These are phyloP conservation scores for Xestia rhomboidea DNA, from an alignment of 2,888 invertebrate genomes.

Conservation along the genomic window DNA sequence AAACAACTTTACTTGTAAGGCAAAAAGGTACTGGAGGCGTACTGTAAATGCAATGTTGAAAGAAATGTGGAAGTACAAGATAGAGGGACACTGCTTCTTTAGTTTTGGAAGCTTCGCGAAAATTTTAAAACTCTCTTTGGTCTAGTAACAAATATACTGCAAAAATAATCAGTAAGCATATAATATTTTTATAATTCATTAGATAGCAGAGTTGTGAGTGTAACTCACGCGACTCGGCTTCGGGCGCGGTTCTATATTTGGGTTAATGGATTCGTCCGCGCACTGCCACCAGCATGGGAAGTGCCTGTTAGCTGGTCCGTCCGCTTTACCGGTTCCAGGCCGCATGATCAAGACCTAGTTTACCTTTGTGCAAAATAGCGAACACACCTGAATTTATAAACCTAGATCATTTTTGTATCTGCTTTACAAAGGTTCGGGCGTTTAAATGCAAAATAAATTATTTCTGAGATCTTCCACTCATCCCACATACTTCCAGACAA, in stretches of 20 bases:
- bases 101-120: constrained; percentile 7
- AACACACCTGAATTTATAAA: constrained; percentile 15
- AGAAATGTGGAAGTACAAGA: constrained; percentile 23
- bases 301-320: constrained; percentile 86
- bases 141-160: constrained; percentile 13
- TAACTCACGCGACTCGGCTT: constrained; percentile 78
- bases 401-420: too few species aligned
- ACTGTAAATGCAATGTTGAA: constrained; percentile 23
- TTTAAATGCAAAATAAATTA: neutral
- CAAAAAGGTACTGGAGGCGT: constrained; percentile 2
- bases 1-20: constrained; percentile 48
- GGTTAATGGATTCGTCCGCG: constrained; percentile 90
- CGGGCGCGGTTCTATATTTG: constrained; percentile 90
- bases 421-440: neutral
- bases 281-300: constrained; percentile 85
- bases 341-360: constrained; percentile 60
- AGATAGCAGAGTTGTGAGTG: constrained; percentile 67
- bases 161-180: constrained; percentile 1
- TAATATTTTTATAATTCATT: constrained; percentile 50
- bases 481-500: neutral
- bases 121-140: neutral
- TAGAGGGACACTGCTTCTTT: neutral
- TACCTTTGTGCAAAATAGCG: constrained; percentile 51
- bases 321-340: constrained; percentile 77
- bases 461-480: neutral